A percentile compares a stretch with the other conserved stretches of the same genome.
These are phyloP conservation scores for Chrysaora quinquecirrha DNA, from an alignment of 30 jellyfish, hydroid and myxozoan genomes.

Conservation along the genomic window DNA sequence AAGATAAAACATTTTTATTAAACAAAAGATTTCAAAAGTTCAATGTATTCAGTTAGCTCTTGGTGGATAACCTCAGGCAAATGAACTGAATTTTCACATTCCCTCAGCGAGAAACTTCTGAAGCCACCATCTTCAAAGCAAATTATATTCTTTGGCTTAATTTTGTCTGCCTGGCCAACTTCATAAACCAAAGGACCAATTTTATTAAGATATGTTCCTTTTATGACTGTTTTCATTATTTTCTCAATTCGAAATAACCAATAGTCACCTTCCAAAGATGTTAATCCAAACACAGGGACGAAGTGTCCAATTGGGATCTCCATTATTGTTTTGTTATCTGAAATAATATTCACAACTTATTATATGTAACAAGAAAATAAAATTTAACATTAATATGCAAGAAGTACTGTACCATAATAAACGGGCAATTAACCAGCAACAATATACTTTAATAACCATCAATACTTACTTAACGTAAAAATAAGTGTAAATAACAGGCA, in stretches of 20 bases:
- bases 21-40: neutral
- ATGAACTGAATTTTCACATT: neutral
- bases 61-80: neutral
- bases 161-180: conserved; percentile 1
- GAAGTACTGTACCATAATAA: neutral
- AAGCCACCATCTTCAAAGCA: neutral
- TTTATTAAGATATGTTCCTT: neutral
- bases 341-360: neutral
- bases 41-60: neutral
- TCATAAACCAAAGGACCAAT: neutral
- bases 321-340: neutral
- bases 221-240: neutral
- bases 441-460: neutral
- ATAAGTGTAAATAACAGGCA: neutral
- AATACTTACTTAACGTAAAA: neutral
- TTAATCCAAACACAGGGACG: neutral
- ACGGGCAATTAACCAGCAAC: conserved; percentile 1
- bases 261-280: neutral
- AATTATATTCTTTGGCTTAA: neutral
- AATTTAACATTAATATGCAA: neutral
- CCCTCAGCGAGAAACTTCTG: neutral
- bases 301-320: conserved; percentile 1
- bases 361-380: neutral
- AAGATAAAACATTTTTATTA: neutral
- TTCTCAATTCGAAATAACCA: neutral